Evolutionary conservation across 2,113 vertebrate genomes (phyloP), one percentile per base, ranked within the genome.

Genomic region (Actenoides lindsayi): DNA sequence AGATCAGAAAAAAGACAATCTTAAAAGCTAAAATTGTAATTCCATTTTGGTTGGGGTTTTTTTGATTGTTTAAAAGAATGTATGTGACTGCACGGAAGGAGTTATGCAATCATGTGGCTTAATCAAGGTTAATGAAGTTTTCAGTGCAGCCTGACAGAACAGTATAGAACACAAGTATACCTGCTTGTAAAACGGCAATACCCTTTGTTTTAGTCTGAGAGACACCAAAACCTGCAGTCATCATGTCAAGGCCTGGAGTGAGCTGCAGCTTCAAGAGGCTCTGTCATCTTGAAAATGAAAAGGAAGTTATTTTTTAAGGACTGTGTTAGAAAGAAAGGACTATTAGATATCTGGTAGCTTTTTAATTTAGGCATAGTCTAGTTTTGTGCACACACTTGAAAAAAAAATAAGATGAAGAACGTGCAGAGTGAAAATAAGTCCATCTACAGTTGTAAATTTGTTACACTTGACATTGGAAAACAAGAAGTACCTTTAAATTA

Each of bases 361-460:
- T 87, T 70, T 79, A 41, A 28, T 77, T 74, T 81, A 30, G 8
- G 12, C 15, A 2, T 16, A 63, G 15, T 50, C 9, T 53, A 12
- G 3, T 84, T 76, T 81, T 73, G 11, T 42, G 12, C 35, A 50
- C 27, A 56, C 1, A 3, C 10, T 82, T 41, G n/a, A 20, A 20
- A 46, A 46, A 79, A 74, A 93, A 78, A 24, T 28, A 70, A 53
- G 17, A 3, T 50, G 8, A 62, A 57, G 23, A 44, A 8, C 10
- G 10, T 16, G 14, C 18, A 20, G 37, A 62, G 9, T 30, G 75
- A 84, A 92, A 64, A 13, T 63, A 18, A 0, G 1, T 68, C 23
- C 19, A 1, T 56, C 48, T 23, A 1, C 1, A 1, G 5, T 60
- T 1, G 1, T 33, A 50, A 73, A 93, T 74, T 33, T 74, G 13